phyloP scores from a whole-genome alignment of 2,888 invertebrate species.

The Stenodema calcarata region DNA sequence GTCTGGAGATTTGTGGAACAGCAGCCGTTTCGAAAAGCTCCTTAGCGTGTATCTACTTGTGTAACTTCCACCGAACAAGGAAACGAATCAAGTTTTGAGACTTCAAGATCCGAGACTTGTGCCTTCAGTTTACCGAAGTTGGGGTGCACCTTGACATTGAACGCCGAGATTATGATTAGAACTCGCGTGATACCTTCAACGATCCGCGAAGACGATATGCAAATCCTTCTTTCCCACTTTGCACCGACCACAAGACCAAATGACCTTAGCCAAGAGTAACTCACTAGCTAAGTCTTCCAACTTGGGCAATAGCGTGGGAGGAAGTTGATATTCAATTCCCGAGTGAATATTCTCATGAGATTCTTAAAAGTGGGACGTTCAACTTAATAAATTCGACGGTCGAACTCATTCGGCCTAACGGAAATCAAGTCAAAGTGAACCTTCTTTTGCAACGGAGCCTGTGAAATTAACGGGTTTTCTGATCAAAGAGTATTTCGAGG shows the following conservation, averaged over 20 bases:
- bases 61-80: no score
- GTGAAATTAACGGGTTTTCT: no score
- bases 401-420: no score
- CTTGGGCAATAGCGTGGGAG: neutral
- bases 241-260: neutral
- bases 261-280: slow-evolving; percentile 8
- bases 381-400: neutral
- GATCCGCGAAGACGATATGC: slow-evolving; percentile 1
- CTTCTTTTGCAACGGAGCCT: no score
- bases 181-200: slow-evolving; percentile 15
- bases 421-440: no score
- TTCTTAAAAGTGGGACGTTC: neutral
- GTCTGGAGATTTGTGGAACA: no score
- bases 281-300: neutral
- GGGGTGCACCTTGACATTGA: slow-evolving; percentile 28
- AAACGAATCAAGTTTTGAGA: no score
- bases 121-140: neutral
- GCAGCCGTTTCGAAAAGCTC: no score
- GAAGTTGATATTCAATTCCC: neutral
- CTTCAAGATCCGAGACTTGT: neutral
- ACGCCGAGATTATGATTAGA: neutral
- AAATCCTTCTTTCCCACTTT: neutral
- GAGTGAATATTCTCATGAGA: neutral
- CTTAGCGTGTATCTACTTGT: no score
- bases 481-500: no score